phyloP scores from a whole-genome alignment of 2,113 vertebrate genomes.

The Romanogobio albipinnatus region DNA sequence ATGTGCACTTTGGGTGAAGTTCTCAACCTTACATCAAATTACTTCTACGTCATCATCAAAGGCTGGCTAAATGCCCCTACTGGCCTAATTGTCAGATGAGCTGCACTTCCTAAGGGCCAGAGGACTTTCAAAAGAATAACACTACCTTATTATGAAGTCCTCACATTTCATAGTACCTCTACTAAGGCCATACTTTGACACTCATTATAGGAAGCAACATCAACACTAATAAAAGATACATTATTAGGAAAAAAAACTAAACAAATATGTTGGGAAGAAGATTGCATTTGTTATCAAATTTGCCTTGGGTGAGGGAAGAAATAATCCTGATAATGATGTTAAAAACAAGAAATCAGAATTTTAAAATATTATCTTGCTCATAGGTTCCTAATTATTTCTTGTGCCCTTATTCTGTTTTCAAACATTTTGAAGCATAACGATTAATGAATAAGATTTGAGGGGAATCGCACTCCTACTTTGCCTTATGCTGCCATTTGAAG shows the following conservation, averaged over 20 bases:
- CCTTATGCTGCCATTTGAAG: slow-evolving; percentile 21
- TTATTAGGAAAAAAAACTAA: background rate
- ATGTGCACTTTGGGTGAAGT: slow-evolving; percentile 1
- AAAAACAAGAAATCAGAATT: slow-evolving; percentile 5
- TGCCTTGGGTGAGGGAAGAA: background rate
- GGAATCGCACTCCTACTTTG: background rate
- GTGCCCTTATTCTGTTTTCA: slow-evolving; percentile 15
- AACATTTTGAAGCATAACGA: slow-evolving; percentile 8
- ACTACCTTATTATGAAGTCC: background rate
- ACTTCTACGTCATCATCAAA: background rate
- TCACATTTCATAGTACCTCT: background rate
- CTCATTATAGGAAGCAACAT: background rate
- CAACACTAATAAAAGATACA: background rate
- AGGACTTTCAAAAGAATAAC: background rate
- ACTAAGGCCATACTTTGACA: background rate
- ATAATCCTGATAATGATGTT: background rate
- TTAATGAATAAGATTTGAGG: background rate
- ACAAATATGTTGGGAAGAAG: background rate
- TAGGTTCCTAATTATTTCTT: slow-evolving; percentile 4
- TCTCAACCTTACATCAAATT: slow-evolving; percentile 25
- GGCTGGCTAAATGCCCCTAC: background rate
- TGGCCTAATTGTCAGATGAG: slow-evolving; percentile 20
- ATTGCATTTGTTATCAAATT: background rate
- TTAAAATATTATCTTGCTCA: slow-evolving; percentile 12
- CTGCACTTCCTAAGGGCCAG: background rate